Evolutionary conservation across 2,113 vertebrate species (phyloP).

Genomic region (Pseudopodoces humilis): DNA sequence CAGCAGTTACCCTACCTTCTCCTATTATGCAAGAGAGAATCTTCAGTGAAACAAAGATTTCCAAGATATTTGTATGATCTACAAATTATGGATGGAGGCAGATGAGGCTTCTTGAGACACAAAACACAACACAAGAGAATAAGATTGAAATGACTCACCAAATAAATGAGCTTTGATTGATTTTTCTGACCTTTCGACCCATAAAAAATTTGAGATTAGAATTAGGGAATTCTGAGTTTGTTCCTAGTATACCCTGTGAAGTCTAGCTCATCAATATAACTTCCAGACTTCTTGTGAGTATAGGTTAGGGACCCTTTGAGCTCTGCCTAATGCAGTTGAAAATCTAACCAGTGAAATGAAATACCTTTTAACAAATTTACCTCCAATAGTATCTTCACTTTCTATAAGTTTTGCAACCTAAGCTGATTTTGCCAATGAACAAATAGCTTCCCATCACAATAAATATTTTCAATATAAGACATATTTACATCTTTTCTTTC

Average conservation of each 20-base stretch:
- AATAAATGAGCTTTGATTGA: background rate
- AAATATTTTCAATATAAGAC: background rate
- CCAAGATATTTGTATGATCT: background rate
- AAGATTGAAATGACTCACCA: background rate
- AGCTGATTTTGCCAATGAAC: background rate
- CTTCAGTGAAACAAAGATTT: background rate
- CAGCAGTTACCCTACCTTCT: background rate
- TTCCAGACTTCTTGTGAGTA: background rate
- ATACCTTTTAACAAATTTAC: background rate
- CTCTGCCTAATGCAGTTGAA: background rate
- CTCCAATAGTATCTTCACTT: background rate
- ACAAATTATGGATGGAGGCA: background rate
- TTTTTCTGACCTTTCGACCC: background rate
- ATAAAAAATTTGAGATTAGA: background rate
- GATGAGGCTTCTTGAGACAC: background rate
- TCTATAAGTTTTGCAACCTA: background rate
- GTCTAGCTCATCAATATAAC: background rate
- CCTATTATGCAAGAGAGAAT: background rate
- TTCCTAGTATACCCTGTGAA: background rate
- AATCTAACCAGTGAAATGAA: background rate
- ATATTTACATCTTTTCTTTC: background rate
- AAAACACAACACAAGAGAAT: background rate
- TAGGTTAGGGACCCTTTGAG: background rate
- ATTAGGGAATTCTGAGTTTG: background rate
- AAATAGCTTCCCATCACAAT: background rate